These are phyloP conservation scores for Avahi laniger DNA, from an alignment of 2,797 vertebrate species.

Conservation along the genomic window DNA sequence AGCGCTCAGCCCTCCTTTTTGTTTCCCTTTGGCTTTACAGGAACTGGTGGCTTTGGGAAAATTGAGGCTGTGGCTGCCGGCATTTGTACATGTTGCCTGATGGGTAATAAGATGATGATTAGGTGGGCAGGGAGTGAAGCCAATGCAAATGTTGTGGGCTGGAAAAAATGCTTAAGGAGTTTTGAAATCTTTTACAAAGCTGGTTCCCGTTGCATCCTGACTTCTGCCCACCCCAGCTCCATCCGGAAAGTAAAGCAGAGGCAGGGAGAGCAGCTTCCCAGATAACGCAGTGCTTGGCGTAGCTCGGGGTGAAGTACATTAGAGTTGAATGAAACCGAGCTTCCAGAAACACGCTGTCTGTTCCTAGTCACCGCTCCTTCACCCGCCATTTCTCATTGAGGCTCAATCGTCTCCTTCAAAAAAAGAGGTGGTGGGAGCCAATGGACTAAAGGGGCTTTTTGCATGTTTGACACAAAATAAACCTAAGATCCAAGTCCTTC, in stretches of 20 bases:
- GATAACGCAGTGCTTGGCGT: too few species aligned
- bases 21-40: slow-evolving; percentile 39
- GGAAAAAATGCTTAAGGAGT: slow-evolving; percentile 35
- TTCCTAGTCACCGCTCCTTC: neutral
- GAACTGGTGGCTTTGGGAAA: slow-evolving; percentile 41
- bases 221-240: neutral
- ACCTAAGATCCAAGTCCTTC: neutral
- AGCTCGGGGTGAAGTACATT: neutral
- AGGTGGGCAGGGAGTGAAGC: slow-evolving; percentile 30
- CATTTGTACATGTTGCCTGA: slow-evolving; percentile 17
- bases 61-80: slow-evolving; percentile 29
- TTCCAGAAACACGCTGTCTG: neutral
- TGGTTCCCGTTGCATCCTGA: neutral
- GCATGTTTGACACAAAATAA: slow-evolving; percentile 4
- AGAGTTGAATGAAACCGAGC: neutral
- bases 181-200: slow-evolving; percentile 53
- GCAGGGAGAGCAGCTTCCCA: neutral
- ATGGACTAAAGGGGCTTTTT: neutral
- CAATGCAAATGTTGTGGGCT: slow-evolving; percentile 66
- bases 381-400: neutral
- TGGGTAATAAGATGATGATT: slow-evolving; percentile 33
- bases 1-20: neutral
- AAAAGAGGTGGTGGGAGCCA: neutral
- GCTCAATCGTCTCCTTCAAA: neutral
- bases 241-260: neutral